These are phyloP conservation scores for Puntigrus tetrazona DNA, from an alignment of 2,113 vertebrate species.

Conservation along the genomic window DNA sequence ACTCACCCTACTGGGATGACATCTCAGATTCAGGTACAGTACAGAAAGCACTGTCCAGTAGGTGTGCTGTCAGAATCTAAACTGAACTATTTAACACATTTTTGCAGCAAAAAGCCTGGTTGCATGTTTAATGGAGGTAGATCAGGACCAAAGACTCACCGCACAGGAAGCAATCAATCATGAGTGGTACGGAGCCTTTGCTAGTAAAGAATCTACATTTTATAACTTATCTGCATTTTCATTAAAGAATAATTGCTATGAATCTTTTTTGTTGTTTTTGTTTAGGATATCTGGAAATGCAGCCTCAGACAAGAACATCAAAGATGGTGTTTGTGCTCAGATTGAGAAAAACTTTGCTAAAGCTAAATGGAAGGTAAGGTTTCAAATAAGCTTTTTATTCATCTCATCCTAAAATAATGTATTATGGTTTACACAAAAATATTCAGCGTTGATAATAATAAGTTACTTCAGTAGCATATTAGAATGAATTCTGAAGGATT, in stretches of 20 bases:
- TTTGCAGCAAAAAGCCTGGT: conserved; percentile 91
- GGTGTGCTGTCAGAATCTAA: not conserved
- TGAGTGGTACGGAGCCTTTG: conserved; percentile 83
- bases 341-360: conserved; percentile 99
- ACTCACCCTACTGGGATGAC: conserved; percentile 98
- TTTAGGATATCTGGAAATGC: conserved; percentile 97
- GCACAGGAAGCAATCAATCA: conserved; percentile 96
- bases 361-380: conserved; percentile 97
- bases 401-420: too few species aligned
- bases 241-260: not conserved
- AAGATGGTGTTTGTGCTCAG: conserved; percentile 95
- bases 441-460: too few species aligned
- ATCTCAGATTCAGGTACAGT: conserved; percentile 93
- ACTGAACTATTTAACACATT: not conserved
- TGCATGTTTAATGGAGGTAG: conserved; percentile 94
- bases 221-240: not conserved
- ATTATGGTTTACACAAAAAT: too few species aligned
- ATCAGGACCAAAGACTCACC: conserved; percentile 93
- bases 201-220: not conserved
- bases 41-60: not conserved
- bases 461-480: too few species aligned
- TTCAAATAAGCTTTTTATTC: too few species aligned
- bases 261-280: conserved; percentile 18
- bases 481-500: too few species aligned
- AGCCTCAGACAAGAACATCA: conserved; percentile 98